Evolutionary conservation across 2,797 vertebrate species (phyloP).

Genomic region (Eupleurogrammus muticus): DNA sequence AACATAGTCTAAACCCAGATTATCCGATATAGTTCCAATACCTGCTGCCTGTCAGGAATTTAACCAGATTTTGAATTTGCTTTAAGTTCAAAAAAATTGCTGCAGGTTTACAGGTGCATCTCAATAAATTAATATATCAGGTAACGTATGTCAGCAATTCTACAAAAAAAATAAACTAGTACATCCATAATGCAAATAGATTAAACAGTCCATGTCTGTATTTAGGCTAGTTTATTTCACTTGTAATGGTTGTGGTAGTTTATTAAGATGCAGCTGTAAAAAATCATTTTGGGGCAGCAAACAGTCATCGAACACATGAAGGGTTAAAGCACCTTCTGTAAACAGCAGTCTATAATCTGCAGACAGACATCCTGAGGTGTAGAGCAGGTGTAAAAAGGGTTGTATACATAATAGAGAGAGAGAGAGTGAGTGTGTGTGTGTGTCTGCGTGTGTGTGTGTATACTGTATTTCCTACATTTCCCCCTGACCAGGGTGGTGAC

Average conservation of each 20-base stretch:
- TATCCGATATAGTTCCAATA: not conserved
- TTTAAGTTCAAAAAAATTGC: constrained; percentile 4
- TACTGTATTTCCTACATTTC: constrained; percentile 78
- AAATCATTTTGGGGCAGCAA: too few relatives aligned
- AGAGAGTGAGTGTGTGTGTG: constrained; percentile 34
- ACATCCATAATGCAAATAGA: too few relatives aligned
- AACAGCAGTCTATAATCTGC: constrained; percentile 32
- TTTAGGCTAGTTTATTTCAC: too few relatives aligned
- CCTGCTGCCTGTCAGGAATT: not conserved
- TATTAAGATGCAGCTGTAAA: too few relatives aligned
- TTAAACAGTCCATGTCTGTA: too few relatives aligned
- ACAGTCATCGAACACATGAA: too few relatives aligned
- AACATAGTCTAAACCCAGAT: constrained; percentile 2
- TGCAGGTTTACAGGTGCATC: too few relatives aligned
- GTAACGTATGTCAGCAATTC: too few relatives aligned
- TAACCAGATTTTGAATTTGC: not conserved
- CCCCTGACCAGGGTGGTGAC: constrained; percentile 72
- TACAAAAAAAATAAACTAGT: too few relatives aligned
- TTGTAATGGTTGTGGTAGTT: too few relatives aligned
- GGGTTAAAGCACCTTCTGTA: too few relatives aligned
- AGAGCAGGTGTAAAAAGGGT: constrained; percentile 70
- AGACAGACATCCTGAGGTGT: constrained; percentile 56
- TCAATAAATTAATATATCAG: too few relatives aligned
- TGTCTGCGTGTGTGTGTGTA: constrained; percentile 19
- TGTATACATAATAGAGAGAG: constrained; percentile 17